These are phyloP conservation scores for Riparia riparia DNA, from an alignment of 2,113 vertebrate species.

Conservation along the genomic window DNA sequence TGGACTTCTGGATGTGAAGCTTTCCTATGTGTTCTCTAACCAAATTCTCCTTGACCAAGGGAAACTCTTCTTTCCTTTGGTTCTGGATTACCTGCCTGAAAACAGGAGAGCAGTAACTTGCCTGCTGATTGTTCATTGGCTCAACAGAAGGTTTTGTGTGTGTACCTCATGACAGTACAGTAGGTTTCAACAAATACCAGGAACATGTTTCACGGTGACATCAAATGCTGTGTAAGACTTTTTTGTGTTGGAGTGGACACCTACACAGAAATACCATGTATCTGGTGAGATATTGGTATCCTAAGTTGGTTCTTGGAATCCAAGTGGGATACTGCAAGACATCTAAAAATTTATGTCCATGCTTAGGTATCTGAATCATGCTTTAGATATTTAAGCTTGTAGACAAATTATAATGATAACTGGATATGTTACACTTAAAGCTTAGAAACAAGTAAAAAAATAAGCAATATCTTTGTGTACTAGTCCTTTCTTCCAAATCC, in stretches of 20 bases:
- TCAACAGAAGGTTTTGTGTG: not conserved
- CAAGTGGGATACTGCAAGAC: not conserved
- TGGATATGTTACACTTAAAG: not conserved
- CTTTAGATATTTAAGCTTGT: not conserved
- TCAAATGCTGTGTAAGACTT: not conserved
- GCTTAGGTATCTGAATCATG: not conserved
- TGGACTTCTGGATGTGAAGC: not conserved
- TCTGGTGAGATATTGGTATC: rapidly evolving
- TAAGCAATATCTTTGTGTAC: not conserved
- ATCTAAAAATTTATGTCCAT: not conserved
- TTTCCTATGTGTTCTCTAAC: not conserved
- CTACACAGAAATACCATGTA: not conserved
- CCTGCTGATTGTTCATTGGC: not conserved
- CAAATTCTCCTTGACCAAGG: not conserved
- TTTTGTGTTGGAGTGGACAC: not conserved
- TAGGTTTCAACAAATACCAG: not conserved
- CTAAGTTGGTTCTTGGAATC: not conserved
- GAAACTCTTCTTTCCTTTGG: not conserved
- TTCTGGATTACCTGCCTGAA: not conserved
- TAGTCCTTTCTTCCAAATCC: not conserved
- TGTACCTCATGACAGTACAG: not conserved
- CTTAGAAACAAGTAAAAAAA: not conserved
- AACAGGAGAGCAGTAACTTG: not conserved
- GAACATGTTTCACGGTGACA: not conserved
- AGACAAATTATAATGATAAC: not conserved